Base-by-base conservation (phyloP, 2,797 vertebrate species). In the Tragopan temminckii region DNA sequence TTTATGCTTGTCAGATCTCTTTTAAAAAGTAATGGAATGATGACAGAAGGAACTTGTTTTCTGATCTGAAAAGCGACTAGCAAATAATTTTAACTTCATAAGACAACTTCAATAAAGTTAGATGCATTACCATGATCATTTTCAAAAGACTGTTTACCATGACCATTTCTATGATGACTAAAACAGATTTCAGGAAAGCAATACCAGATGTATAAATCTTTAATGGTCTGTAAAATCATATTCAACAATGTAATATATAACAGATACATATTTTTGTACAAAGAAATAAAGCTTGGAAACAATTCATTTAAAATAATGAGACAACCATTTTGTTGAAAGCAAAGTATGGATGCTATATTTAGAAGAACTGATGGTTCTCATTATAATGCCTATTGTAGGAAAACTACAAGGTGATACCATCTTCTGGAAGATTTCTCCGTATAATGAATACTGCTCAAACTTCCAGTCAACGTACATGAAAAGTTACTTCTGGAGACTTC, bases 1-100 rank as follows among this genome's bases (percentile, higher is more conserved):
- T 90, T 94, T 93, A 95, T 94, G 74, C 16, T 74, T 92, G 83
- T 90, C 80, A 95, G 78, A 91, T 88, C 57, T 91, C 91, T 88
- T 93, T 74, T 76, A 21, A 85, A 92, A 95, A 69, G 46, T 76
- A 94, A 93, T 85, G 20, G 38, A 57, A 48, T 78, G 45, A 83
- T 88, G 82, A 80, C 29, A 75, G 75, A 82, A 25, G 23, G 15
- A 68, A 59, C 38, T 53, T 85, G 25, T 42, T 25, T 55, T 92
- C 80, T 33, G 52, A 63, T 11, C 70, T 76, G 76, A 25, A 88
- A 89, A 95, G 29, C 61, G 74, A 85, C 81, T 75, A 92, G 93
- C 66, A 90, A 97, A 92, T 76, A 88, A 55, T 77, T 93, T 84
- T 93, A 69, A 89, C 63, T 89, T 77, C 58, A 70, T 55, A 82